Base-by-base conservation (phyloP, 2,797 vertebrate genomes). In the Typhlichthys eigenmanni region DNA sequence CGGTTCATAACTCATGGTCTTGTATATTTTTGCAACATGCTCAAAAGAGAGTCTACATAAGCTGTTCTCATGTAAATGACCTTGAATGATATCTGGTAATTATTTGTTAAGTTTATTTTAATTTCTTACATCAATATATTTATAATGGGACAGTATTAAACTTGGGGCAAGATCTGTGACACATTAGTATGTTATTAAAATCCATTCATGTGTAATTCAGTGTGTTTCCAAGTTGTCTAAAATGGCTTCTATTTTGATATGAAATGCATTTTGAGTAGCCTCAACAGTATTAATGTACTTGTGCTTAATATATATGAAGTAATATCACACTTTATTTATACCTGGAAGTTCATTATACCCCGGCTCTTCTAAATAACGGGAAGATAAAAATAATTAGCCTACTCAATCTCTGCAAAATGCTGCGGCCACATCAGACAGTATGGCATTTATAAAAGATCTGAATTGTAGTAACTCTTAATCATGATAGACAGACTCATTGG, bases 101-200 rank as follows among this genome's bases (percentile, higher is more conserved):
- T 47, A 19, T 59, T 81, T 79, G 38, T 43, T 43, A 8, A 7
- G 38, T 43, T 78, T 66, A 34, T 68, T 82, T 80, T 72, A 55
- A 63, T 75, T 29, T 64, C 12, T 73, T 77, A 78, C 60, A 80
- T 74, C 74, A 69, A 83, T 64, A 84, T 87, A 89, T 89, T 88
- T 90, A 89, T 89, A 86, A 76, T 64, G 66, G 64, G 69, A 69
- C 69, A 66, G 72, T 77, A 72, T 60, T 67, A 77, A 76, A 79
- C 68, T 57, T 58, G 57, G 59, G 65, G 60, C 61, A 59, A 56
- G 53, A 70, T 76, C 64, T 78, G 66, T 76, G 79, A 81, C 69
- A 72, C 67, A 75, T 79, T 82, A 82, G 57, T 81, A 79, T 85
- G 85, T 91, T 82, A 88, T 87, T 88, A 83, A 83, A 82, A 71